Percentiles rank a stretch among this genome's conserved stretches.
phyloP scores from a whole-genome alignment of 2,113 vertebrate species.

The Chrysochloris asiatica region DNA sequence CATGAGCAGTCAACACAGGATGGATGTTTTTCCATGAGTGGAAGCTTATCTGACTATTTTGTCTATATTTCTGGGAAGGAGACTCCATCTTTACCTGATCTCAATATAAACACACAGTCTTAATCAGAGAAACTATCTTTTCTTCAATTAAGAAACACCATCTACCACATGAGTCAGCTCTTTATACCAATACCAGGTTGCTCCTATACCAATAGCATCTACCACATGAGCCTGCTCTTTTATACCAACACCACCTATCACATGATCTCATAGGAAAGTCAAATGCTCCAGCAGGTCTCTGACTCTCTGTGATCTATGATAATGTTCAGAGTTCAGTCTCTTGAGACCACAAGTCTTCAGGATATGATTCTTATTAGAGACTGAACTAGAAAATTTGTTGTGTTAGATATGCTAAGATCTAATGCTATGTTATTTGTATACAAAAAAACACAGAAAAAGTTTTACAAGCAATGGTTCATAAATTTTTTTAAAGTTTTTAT shows the following conservation, averaged over 20 bases:
- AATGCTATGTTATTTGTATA: background rate
- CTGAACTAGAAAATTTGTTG: background rate
- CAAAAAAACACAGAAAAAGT: background rate
- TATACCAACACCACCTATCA: background rate
- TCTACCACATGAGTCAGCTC: background rate
- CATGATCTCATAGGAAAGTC: background rate
- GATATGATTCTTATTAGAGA: slow-evolving; percentile 23
- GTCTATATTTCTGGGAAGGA: background rate
- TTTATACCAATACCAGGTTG: background rate
- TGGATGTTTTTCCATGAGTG: background rate
- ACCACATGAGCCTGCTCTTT: background rate
- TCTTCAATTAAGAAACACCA: background rate
- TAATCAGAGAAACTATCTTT: background rate
- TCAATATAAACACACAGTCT: background rate
- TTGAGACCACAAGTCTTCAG: background rate
- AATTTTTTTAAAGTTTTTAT: no score
- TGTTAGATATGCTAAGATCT: background rate
- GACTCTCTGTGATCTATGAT: background rate
- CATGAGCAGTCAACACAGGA: background rate
- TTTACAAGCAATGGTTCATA: background rate
- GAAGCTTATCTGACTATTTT: background rate
- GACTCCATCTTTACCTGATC: background rate
- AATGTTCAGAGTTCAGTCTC: background rate
- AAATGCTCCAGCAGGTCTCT: background rate
- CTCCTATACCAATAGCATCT: background rate